Conservation (phyloP, 2,797 vertebrate genomes). For the Gambusia yucatana region DNA sequence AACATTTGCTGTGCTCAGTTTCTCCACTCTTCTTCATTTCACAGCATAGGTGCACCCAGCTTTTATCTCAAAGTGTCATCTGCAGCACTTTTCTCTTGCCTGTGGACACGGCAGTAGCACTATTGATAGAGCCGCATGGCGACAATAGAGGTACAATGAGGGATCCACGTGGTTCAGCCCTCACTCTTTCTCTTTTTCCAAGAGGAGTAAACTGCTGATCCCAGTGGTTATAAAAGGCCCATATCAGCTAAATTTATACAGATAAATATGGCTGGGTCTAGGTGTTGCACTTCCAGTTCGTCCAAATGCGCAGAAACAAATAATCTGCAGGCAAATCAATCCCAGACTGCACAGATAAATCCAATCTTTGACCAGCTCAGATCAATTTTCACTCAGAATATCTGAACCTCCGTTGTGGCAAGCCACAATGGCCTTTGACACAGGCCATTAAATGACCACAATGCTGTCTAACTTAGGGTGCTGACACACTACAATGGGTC, state of each 20-base stretch:
- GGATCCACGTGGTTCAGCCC: constrained; percentile 62
- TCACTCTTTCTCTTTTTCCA: constrained; percentile 55
- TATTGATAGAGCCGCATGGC: constrained; percentile 68
- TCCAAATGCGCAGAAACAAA: constrained; percentile 38
- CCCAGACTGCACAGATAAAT: constrained; percentile 41
- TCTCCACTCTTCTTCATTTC: constrained; percentile 44
- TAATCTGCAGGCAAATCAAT: constrained; percentile 23
- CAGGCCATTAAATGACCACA: constrained; percentile 46
- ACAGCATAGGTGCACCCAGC: constrained; percentile 45
- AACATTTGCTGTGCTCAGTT: constrained; percentile 40
- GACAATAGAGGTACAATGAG: constrained; percentile 74
- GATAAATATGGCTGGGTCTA: constrained; percentile 64
- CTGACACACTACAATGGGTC: constrained; percentile 68
- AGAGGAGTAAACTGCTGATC: constrained; percentile 81
- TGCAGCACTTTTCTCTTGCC: constrained; percentile 75
- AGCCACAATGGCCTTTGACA: constrained; percentile 68
- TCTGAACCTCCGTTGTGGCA: constrained; percentile 45
- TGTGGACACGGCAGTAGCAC: constrained; percentile 45
- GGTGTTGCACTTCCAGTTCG: constrained; percentile 23
- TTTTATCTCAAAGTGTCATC: constrained; percentile 73
- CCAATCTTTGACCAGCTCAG: constrained; percentile 57
- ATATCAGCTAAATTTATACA: constrained; percentile 72
- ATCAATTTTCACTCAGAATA: constrained; percentile 77
- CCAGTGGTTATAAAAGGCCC: constrained; percentile 68
- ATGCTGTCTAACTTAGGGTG: constrained; percentile 53